Evolutionary conservation across 2,797 vertebrate genomes (phyloP).

Genomic region (Gorsachius magnificus): DNA sequence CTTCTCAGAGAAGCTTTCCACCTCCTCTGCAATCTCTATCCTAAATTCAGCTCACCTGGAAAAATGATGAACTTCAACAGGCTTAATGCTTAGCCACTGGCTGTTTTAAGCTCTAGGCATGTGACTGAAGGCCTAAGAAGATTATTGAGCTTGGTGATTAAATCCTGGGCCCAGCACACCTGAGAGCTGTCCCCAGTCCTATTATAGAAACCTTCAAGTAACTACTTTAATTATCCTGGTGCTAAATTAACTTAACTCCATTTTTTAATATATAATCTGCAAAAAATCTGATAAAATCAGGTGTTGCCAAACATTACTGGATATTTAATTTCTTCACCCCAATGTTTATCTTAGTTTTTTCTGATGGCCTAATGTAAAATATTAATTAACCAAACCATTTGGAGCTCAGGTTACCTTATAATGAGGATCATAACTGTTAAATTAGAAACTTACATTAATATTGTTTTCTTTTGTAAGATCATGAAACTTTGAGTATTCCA

Average conservation of each 20-base stretch:
- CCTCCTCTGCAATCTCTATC: too few species aligned
- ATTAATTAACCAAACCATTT: not conserved
- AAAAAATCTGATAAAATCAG: not conserved
- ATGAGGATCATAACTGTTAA: not conserved
- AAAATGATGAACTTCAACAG: not conserved
- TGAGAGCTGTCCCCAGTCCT: not conserved
- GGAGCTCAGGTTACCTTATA: not conserved
- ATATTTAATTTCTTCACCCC: not conserved
- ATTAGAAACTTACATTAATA: not conserved
- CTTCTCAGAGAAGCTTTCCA: not conserved
- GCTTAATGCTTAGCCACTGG: not conserved
- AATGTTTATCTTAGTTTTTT: not conserved
- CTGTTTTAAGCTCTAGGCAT: not conserved
- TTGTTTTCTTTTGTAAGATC: not conserved
- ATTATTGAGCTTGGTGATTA: not conserved
- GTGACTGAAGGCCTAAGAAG: not conserved
- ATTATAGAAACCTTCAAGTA: not conserved
- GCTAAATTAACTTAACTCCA: not conserved
- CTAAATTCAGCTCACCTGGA: slow-evolving; percentile 15
- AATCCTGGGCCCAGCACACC: slow-evolving; percentile 7
- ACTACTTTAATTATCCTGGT: not conserved
- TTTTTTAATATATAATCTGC: not conserved
- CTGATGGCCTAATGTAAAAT: not conserved
- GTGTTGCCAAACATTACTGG: not conserved
- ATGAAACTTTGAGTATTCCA: not conserved